Evolutionary conservation across 2,888 invertebrate species (phyloP), one percentile per base, ranked within the genome.

Genomic region (Drosophila leonis): DNA sequence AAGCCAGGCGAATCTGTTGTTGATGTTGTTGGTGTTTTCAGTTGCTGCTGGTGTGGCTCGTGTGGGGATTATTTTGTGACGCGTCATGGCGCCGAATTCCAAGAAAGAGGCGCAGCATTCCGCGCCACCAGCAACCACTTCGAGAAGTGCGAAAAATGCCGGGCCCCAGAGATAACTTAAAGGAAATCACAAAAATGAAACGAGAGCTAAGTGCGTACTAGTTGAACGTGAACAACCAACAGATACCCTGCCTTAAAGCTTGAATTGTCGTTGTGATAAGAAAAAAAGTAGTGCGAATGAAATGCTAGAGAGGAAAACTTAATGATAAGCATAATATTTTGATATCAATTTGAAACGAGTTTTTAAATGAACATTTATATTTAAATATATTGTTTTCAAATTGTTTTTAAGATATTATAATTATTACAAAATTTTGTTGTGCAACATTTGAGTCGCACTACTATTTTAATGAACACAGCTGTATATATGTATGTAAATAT

Each of bases 31-130:
- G 48, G 55, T 46, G 9, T 8, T 59, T 10, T 24, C 2, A 24
- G 13, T 52, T 56, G 44, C 2, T 44, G 54, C 1, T 29, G 27
- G 13, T 18, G 51, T 60, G 68, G 76, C 64, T 61, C 61, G 51
- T 56, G 51, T 65, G 56, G 60, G 68, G 77, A 77, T 72, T 82
- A 71, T 61, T 65, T 71, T 67, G 77, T 77, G 87, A 72, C 87
- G 89, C 87, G 84, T 83, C 89, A 82, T 84, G 72, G 62, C 71
- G 65, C 52, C 77, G 57, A 87, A 90, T 86, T 86, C 86, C 90
- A 56, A 85, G 86, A 86, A 80, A 83, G 65, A 77, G 90, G 83
- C 75, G 85, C 82, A 85, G 85, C 90, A 85, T 83, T 83, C 79
- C 78, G 60, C 56, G 29, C 35, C 64, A 60, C 33, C 61, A 60